Conservation (phyloP, 2,888 invertebrate species). For the Clusia tigrina region DNA sequence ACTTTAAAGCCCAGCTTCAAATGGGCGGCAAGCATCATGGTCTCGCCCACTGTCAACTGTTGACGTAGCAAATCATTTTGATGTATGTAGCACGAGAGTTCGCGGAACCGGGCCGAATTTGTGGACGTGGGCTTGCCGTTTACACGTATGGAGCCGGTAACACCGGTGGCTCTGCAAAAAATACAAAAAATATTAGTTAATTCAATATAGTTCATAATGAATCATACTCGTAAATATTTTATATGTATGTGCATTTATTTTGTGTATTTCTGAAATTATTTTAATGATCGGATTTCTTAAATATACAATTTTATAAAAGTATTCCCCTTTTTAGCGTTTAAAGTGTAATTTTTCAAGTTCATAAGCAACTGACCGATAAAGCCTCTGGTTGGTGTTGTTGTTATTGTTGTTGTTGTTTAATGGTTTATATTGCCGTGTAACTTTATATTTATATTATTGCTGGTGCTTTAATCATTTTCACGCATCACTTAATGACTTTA, state of each 20-base stretch:
- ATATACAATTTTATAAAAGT: no score
- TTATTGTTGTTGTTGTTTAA: not conserved
- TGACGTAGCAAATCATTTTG: constrained; percentile 81
- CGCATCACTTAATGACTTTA: no score
- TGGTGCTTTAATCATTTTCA: not conserved
- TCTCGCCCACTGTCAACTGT: constrained; percentile 80
- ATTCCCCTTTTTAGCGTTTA: no score
- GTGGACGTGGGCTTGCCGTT: constrained; percentile 71
- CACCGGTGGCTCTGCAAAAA: constrained; percentile 71
- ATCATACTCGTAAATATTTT: not conserved
- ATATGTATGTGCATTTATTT: not conserved
- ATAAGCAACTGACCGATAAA: constrained; percentile 52
- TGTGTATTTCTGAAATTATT: not conserved
- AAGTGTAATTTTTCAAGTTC: constrained; percentile 49
- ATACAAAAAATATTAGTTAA: constrained; percentile 29
- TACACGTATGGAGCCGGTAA: constrained; percentile 75
- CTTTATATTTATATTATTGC: not conserved
- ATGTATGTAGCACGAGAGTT: constrained; percentile 85
- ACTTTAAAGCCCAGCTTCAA: constrained; percentile 80
- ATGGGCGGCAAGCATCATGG: constrained; percentile 83
- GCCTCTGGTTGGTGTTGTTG: not conserved
- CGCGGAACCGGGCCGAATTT: constrained; percentile 74
- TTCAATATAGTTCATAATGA: constrained; percentile 25
- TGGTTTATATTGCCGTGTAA: not conserved
- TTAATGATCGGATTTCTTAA: no score